These are phyloP conservation scores for Acanthoscelides obtectus DNA, from an alignment of 2,888 invertebrate species.

Conservation along the genomic window DNA sequence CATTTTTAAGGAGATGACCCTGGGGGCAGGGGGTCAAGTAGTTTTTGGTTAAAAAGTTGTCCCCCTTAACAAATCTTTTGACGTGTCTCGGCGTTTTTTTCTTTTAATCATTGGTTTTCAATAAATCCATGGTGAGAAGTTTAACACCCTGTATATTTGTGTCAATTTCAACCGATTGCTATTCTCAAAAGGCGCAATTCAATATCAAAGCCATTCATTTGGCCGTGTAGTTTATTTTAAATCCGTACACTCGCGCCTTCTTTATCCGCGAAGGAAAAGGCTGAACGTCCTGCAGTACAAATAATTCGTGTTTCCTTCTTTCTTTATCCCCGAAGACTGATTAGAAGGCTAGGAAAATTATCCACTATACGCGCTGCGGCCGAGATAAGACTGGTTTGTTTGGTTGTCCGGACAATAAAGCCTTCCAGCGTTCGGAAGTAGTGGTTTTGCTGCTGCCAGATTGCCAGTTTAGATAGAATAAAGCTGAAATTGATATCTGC, in stretches of 20 bases:
- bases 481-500: background rate
- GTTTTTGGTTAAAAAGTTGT: too few species aligned
- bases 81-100: too few species aligned
- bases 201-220: too few species aligned
- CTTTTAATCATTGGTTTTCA: too few species aligned
- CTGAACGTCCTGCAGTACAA: slow-evolving; percentile 3
- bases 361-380: background rate
- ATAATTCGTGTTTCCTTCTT: slow-evolving; percentile 12
- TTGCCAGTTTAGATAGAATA: background rate
- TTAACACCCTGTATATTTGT: too few species aligned
- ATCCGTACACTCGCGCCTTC: background rate
- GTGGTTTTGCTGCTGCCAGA: background rate
- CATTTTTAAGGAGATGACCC: too few species aligned
- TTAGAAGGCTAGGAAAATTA: slow-evolving; percentile 17
- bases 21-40: too few species aligned
- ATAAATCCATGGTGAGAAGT: too few species aligned
- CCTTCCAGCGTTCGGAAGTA: background rate
- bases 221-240: background rate
- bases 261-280: background rate
- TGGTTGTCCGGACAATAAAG: background rate
- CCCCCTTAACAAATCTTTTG: too few species aligned
- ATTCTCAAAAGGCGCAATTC: too few species aligned
- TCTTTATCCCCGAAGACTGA: slow-evolving; percentile 9
- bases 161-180: too few species aligned
- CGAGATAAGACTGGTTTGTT: background rate